Percentiles rank a stretch among this genome's conserved stretches.
Evolutionary conservation across 2,888 invertebrate species (phyloP).

Genomic region (Acanthopleura granulata): DNA sequence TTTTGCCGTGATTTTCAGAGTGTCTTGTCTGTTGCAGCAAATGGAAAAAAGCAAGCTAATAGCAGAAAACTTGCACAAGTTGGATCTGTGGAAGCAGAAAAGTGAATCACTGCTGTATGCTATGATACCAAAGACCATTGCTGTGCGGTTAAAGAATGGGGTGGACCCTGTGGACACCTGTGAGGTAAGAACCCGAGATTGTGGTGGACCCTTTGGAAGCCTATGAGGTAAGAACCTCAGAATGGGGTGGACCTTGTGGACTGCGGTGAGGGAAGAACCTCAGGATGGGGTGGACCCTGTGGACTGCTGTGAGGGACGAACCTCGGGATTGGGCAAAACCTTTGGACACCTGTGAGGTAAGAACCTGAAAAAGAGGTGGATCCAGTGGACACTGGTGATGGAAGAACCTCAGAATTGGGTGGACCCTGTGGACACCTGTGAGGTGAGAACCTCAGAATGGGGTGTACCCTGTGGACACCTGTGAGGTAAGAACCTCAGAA

Average conservation of each 20-base stretch:
- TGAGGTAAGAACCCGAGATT: slow-evolving; percentile 73
- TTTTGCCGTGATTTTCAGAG: too few relatives aligned
- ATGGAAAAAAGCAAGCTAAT: slow-evolving; percentile 86
- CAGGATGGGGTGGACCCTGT: too few relatives aligned
- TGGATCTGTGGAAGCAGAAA: slow-evolving; percentile 87
- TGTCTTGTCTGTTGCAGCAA: slow-evolving; percentile 72
- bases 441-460: too few relatives aligned
- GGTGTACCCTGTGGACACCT: too few relatives aligned
- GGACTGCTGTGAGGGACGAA: slow-evolving; percentile 68
- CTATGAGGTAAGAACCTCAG: slow-evolving; percentile 76
- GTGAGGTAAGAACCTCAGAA: too few relatives aligned
- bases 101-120: slow-evolving; percentile 90
- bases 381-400: slow-evolving; percentile 85
- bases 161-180: slow-evolving; percentile 84
- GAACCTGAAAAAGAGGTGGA: slow-evolving; percentile 50
- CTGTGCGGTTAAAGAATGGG: slow-evolving; percentile 83
- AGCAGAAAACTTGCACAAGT: slow-evolving; percentile 81
- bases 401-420: slow-evolving; percentile 35
- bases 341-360: slow-evolving; percentile 71
- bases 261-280: too few relatives aligned
- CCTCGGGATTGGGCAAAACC: slow-evolving; percentile 71
- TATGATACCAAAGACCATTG: slow-evolving; percentile 90
- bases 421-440: too few relatives aligned
- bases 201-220: slow-evolving; percentile 72
- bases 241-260: too few relatives aligned